phyloP scores from a whole-genome alignment of 2,888 invertebrate genomes.

The Drosophila longiperda region DNA sequence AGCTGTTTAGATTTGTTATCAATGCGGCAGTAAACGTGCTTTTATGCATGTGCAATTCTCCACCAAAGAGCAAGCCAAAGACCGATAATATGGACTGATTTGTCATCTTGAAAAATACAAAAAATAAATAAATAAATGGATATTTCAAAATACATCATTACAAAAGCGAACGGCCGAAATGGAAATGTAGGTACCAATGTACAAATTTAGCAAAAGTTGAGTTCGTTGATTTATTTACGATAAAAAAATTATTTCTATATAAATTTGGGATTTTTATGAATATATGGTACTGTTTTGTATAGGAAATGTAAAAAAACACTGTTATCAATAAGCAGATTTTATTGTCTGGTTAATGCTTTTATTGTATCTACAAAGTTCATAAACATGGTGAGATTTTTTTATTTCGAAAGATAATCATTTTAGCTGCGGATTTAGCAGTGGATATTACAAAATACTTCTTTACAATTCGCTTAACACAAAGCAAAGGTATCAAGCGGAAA shows the following conservation, averaged over 20 bases:
- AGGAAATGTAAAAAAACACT: neutral
- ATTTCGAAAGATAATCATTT: neutral
- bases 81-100: conserved; percentile 90
- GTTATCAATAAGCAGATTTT: too few relatives aligned
- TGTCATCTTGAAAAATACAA: conserved; percentile 86
- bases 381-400: neutral
- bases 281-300: neutral
- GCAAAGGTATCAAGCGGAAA: neutral
- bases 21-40: conserved; percentile 89
- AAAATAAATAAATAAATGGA: neutral
- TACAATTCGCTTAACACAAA: neutral
- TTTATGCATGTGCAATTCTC: conserved; percentile 88
- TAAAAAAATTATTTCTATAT: neutral
- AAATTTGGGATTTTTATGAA: neutral
- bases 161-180: neutral
- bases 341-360: neutral
- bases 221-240: neutral
- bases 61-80: conserved; percentile 89
- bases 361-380: neutral
- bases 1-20: conserved; percentile 88
- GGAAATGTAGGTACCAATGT: neutral
- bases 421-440: neutral
- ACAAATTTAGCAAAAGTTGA: neutral
- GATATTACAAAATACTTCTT: neutral
- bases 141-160: too few relatives aligned